A percentile compares a stretch with the other conserved stretches of the same genome.
These are phyloP conservation scores for Potorous gilbertii DNA, from an alignment of 2,797 vertebrate genomes.

Conservation along the genomic window DNA sequence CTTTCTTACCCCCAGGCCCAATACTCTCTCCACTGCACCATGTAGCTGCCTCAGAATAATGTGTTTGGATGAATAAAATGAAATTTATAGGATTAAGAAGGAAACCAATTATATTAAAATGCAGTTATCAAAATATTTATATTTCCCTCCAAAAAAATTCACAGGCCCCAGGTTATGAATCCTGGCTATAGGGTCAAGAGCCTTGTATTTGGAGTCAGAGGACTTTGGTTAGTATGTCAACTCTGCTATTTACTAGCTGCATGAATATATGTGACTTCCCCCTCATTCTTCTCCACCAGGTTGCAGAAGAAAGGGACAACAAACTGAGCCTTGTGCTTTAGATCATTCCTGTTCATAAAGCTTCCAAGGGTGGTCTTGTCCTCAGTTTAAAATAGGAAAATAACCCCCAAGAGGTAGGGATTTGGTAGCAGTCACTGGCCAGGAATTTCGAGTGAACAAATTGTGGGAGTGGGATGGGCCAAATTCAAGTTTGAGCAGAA, in stretches of 20 bases:
- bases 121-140: neutral
- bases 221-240: neutral
- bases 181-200: neutral
- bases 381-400: neutral
- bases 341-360: neutral
- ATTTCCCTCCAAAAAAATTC: too few relatives aligned
- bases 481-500: neutral
- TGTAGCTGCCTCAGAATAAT: neutral
- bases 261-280: neutral
- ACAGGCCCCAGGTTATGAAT: neutral
- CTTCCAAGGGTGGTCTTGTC: neutral
- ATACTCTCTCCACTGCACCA: neutral
- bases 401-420: neutral
- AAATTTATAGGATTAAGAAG: neutral
- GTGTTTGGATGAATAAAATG: neutral
- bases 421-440: neutral
- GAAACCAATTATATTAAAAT: neutral
- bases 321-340: neutral
- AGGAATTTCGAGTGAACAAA: neutral
- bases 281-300: neutral
- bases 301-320: neutral
- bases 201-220: neutral
- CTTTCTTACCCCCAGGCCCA: neutral
- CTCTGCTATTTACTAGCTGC: neutral
- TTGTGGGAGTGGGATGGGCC: neutral